Evolutionary conservation across 2,888 invertebrate species (phyloP), one percentile per base, ranked within the genome.

Genomic region (Metacarcinus magister): DNA sequence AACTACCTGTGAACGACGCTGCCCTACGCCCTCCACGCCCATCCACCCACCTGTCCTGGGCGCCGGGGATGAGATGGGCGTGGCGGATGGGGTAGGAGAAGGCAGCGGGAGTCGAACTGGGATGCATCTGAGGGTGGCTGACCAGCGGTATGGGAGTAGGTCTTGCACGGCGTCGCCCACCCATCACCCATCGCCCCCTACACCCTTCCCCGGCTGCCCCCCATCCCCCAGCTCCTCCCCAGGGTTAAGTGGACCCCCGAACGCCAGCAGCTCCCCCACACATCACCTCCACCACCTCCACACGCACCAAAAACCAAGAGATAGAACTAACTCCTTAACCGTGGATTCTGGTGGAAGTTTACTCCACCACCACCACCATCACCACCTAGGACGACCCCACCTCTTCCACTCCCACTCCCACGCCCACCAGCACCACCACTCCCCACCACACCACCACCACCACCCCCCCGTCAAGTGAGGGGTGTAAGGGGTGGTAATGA

Each of bases 161-260:
- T 98, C 98, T 92, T 98, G 98, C 97, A 98, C 98, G 94, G 98
- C 98, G 93, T 98, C 98, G 43, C 98, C 98, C 1, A 98, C 98
- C 32, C 97, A 96, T 32, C 96, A 96, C 89, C 96, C 96, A 0
- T 91, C 97, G 13, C 95, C 96, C 7, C 93, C 96, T 13, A 43
- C 89, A 2, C 93, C 96, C 13, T 96, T 96, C 92, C 92, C 95
- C 2, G 94, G 92, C 28, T 87, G 94, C 75, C 43, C 93, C 44
- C 96, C 96, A 4, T 67, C 95, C n/a, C 92, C 89, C 19, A 90
- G 89, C 43, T 44, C 96, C 10, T 95, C 96, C 16, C 95, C 93
- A 28, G 67, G 95, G 32, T 48, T 46, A 82, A 39, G 75, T 32
- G 48, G 75, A 28, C 48, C 43, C 60, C 43, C 60, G n/a, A n/a